A percentile compares a stretch with the other conserved stretches of the same genome.
These are phyloP conservation scores for Lophura nycthemera DNA, from an alignment of 2,113 vertebrate species.

Conservation along the genomic window DNA sequence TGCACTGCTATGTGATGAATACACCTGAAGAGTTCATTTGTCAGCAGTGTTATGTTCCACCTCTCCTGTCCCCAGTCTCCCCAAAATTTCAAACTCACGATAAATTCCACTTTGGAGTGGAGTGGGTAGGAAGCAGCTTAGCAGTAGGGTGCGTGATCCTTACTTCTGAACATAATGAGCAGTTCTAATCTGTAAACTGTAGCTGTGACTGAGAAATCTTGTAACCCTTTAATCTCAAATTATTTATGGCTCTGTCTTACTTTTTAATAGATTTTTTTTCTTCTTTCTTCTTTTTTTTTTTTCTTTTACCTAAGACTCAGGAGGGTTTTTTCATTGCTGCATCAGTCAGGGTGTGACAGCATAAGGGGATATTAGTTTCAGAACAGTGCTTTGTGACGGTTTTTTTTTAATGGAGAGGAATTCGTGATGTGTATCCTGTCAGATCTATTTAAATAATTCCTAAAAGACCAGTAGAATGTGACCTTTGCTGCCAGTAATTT, in stretches of 20 bases:
- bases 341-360: constrained; percentile 14
- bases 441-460: constrained; percentile 49
- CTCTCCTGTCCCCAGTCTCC: not conserved
- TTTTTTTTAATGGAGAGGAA: constrained; percentile 18
- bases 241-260: constrained; percentile 25
- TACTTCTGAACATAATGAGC: not conserved
- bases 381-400: not conserved
- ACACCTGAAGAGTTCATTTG: not conserved
- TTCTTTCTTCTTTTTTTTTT: not conserved
- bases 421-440: constrained; percentile 28
- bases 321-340: constrained; percentile 11
- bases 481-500: constrained; percentile 44
- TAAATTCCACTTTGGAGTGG: constrained; percentile 24
- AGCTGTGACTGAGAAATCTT: constrained; percentile 26
- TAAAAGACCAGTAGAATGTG: constrained; percentile 41
- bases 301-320: not conserved
- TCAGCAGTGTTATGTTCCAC: constrained; percentile 5
- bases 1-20: constrained; percentile 42
- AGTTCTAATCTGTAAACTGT: constrained; percentile 29
- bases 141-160: not conserved
- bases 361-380: constrained; percentile 40
- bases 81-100: constrained; percentile 13
- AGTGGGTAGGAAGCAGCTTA: not conserved
- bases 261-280: not conserved
- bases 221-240: constrained; percentile 51